A percentile compares a stretch with the other conserved stretches of the same genome.
phyloP scores from a whole-genome alignment of 2,888 invertebrate species.

The Andricus quercusramuli region DNA sequence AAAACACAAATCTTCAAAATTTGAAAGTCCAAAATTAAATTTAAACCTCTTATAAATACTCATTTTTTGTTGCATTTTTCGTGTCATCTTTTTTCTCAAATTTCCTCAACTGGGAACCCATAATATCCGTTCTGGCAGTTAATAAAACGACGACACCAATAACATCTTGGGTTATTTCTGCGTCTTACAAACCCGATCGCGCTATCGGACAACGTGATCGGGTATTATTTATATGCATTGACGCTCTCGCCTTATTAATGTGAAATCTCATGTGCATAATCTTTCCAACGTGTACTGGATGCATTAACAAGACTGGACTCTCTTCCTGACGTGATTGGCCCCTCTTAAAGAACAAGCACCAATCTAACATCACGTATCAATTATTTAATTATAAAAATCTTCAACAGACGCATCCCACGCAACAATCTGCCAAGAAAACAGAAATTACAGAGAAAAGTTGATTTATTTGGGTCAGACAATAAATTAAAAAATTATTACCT shows the following conservation, averaged over 20 bases:
- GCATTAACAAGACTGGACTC: neutral
- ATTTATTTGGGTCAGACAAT: conserved; percentile 16
- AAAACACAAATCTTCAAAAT: too few species aligned
- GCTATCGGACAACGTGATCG: neutral
- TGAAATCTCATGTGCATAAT: conserved; percentile 3
- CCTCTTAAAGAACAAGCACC: neutral
- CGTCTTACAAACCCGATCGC: neutral
- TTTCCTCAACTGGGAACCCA: neutral
- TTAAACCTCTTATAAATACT: neutral
- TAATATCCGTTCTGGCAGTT: neutral
- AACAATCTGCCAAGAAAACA: conserved; percentile 4
- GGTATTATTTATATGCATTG: conserved; percentile 2
- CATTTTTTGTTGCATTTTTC: neutral
- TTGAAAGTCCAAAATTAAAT: too few species aligned
- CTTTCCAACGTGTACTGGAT: neutral
- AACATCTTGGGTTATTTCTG: neutral
- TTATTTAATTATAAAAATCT: neutral
- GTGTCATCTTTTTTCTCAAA: neutral
- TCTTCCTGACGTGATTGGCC: conserved; percentile 11
- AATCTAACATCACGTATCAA: conserved; percentile 1
- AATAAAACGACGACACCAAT: neutral
- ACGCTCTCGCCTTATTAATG: neutral
- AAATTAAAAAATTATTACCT: conserved; percentile 2
- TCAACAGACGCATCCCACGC: neutral
- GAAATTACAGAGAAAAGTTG: conserved; percentile 25